Evolutionary conservation across 2,797 vertebrate genomes (phyloP).

Genomic region (Emydoidea blandingii): DNA sequence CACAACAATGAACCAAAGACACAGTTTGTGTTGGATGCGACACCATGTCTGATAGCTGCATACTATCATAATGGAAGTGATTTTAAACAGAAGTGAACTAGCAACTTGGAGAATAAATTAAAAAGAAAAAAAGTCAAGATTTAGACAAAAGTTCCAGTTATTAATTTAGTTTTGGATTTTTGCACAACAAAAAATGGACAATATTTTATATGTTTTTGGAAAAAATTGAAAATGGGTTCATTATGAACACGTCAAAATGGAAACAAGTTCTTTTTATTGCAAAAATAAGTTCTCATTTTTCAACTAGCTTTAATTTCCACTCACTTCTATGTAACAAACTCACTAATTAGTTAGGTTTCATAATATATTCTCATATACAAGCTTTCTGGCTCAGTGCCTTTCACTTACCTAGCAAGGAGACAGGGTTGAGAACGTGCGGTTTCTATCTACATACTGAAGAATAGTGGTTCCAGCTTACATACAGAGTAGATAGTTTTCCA

Average conservation of each 20-base stretch:
- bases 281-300: conserved; percentile 19
- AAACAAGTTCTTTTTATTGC: background rate
- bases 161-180: background rate
- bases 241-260: background rate
- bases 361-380: background rate
- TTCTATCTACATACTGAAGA: background rate
- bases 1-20: rapidly evolving
- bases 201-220: background rate
- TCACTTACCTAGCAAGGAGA: background rate
- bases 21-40: rapidly evolving
- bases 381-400: background rate
- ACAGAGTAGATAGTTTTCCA: background rate
- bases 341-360: background rate
- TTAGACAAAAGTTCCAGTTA: background rate
- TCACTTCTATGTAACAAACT: background rate
- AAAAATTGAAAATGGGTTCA: background rate
- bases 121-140: background rate
- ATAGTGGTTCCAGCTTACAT: background rate
- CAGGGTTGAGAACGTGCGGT: background rate
- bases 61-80: background rate
- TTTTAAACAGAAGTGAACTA: background rate
- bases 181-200: background rate
- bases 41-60: background rate
- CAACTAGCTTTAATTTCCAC: background rate
- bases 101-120: background rate